These are phyloP conservation scores for Samia ricini DNA, from an alignment of 1,140 invertebrate species.

Conservation along the genomic window DNA sequence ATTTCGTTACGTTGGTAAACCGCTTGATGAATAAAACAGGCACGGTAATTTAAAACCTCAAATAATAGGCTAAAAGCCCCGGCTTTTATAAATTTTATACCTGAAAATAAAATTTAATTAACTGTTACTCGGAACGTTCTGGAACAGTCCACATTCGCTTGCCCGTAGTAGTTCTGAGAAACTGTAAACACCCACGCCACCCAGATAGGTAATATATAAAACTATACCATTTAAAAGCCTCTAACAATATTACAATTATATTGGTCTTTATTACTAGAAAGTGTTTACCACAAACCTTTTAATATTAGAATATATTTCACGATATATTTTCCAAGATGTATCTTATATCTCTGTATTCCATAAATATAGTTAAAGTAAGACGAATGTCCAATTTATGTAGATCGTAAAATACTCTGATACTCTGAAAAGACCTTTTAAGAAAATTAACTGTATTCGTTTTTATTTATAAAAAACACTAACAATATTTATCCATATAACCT, in stretches of 20 bases:
- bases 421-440: too few relatives aligned
- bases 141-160: slow-evolving; percentile 24
- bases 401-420: too few relatives aligned
- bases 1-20: background rate
- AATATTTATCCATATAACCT: too few relatives aligned
- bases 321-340: too few relatives aligned
- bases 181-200: slow-evolving; percentile 57
- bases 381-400: too few relatives aligned
- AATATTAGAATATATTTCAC: background rate
- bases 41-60: background rate
- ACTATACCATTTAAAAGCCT: slow-evolving; percentile 17
- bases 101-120: slow-evolving; percentile 32
- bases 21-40: background rate
- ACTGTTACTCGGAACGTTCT: slow-evolving; percentile 51
- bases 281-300: slow-evolving; percentile 24
- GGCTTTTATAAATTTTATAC: background rate
- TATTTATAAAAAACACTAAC: too few relatives aligned
- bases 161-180: slow-evolving; percentile 44
- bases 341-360: too few relatives aligned
- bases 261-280: background rate
- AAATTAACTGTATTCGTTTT: too few relatives aligned
- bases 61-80: background rate
- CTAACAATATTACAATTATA: slow-evolving; percentile 6
- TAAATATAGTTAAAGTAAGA: too few relatives aligned
- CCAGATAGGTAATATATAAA: slow-evolving; percentile 30